A percentile compares a stretch with the other conserved stretches of the same genome.
Evolutionary conservation across 1,140 invertebrate genomes (phyloP).

Genomic region (Papilio machaon): DNA sequence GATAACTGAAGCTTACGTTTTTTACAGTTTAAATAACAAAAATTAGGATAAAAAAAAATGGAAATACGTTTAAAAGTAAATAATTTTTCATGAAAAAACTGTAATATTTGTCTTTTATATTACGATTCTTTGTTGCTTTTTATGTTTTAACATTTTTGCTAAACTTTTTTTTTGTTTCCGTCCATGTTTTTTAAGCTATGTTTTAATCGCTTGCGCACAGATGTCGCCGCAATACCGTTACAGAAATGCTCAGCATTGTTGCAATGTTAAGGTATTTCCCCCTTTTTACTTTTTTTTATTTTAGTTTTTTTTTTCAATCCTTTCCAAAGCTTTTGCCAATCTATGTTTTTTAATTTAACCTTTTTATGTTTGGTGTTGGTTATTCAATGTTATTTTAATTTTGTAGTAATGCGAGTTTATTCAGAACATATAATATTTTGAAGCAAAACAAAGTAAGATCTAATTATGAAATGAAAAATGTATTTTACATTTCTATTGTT

Average conservation of each 20-base stretch:
- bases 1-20: no score
- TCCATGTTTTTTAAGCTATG: constrained; percentile 46
- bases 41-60: neutral
- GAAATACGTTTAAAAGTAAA: no score
- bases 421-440: no score
- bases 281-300: constrained; percentile 48
- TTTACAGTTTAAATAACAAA: no score
- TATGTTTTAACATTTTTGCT: constrained; percentile 43
- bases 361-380: constrained; percentile 33
- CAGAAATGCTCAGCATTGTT: constrained; percentile 75
- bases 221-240: constrained; percentile 77
- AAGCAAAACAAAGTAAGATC: no score
- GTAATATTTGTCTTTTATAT: neutral
- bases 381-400: constrained; percentile 33
- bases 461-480: no score
- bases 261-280: constrained; percentile 71
- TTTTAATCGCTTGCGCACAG: constrained; percentile 63
- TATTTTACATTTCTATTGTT: no score
- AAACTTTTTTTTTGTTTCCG: constrained; percentile 36
- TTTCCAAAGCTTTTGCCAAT: neutral
- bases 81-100: no score
- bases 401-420: neutral
- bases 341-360: neutral
- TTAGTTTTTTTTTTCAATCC: constrained; percentile 40
- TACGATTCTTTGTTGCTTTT: neutral